Evolutionary conservation across 2,113 vertebrate genomes (phyloP), one percentile per base, ranked within the genome.

Genomic region (Periophthalmus modestus): DNA sequence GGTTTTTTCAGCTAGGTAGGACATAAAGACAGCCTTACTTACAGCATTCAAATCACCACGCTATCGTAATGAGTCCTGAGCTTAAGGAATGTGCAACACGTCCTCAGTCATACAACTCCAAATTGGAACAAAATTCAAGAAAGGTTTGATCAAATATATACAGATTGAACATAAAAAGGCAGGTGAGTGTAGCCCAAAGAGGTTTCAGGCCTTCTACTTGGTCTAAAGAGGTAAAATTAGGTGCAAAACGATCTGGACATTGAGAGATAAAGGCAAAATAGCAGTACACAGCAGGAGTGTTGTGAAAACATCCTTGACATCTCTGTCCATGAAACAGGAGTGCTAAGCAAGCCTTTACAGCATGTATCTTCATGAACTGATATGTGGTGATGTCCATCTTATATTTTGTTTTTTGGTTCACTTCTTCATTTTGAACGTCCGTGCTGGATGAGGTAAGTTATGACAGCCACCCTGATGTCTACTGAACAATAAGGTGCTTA

Each of bases 41-140:
- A 80, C 74, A 68, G 83, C 77, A 81, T 79, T 73, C 75, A 89
- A 73, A 79, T 72, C 79, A 87, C 47, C 1, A 90, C 77, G 85
- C 74, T 74, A 62, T 62, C 86, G 77, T 85, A 83, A 78, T 83
- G 83, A 91, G 87, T 91, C 91, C 91, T 92, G 91, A 92, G 91
- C 90, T 92, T 77, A 82, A 91, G 91, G 91, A 91, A 92, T 91
- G 91, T 91, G 90, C 91, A 92, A 92, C 87, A 91, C 50, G 80
- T 83, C 74, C 82, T 68, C 88, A 88, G 82, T 83, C 85, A 83
- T 77, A 83, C 73, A 14, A 79, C 69, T 72, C 77, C 48, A 4
- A 65, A 52, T 7, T 54, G 85, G 75, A 85, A 83, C 82, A 82
- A 58, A 67, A 70, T 71, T 74, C 36, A 78, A 84, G 88, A 84